Percentiles rank a stretch among this genome's conserved stretches.
Conservation (phyloP, 1,140 invertebrate species). For the Antheraea mylitta region DNA sequence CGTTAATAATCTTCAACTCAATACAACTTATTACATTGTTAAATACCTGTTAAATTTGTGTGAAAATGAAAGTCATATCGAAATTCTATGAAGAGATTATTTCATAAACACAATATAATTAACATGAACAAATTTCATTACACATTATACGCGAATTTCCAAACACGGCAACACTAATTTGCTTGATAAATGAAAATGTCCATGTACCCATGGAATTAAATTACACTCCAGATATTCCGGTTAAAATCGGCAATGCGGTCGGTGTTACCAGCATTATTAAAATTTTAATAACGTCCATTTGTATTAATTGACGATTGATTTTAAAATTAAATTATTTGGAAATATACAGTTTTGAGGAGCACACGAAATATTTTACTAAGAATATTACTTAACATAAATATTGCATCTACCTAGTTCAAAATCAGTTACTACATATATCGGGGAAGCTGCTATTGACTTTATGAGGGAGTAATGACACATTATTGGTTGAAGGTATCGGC, state of each 20-base stretch:
- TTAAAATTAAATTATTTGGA: not conserved
- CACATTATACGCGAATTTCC: not conserved
- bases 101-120: not conserved
- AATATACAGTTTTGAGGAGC: not conserved
- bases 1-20: no score
- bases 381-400: no score
- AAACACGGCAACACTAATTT: not conserved
- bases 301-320: not conserved
- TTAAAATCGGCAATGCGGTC: not conserved
- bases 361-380: no score
- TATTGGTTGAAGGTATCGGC: no score
- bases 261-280: not conserved
- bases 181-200: not conserved
- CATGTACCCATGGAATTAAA: not conserved
- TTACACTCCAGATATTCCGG: not conserved
- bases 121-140: not conserved
- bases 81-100: not conserved
- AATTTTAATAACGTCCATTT: not conserved
- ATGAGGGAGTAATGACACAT: no score
- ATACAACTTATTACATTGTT: no score
- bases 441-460: no score
- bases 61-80: no score
- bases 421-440: no score
- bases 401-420: no score
- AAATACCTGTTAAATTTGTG: no score